Evolutionary conservation across 30 jellyfish, hydroid and myxozoan genomes (phyloP), one percentile per base, ranked within the genome.

Genomic region (Mastigias papua): DNA sequence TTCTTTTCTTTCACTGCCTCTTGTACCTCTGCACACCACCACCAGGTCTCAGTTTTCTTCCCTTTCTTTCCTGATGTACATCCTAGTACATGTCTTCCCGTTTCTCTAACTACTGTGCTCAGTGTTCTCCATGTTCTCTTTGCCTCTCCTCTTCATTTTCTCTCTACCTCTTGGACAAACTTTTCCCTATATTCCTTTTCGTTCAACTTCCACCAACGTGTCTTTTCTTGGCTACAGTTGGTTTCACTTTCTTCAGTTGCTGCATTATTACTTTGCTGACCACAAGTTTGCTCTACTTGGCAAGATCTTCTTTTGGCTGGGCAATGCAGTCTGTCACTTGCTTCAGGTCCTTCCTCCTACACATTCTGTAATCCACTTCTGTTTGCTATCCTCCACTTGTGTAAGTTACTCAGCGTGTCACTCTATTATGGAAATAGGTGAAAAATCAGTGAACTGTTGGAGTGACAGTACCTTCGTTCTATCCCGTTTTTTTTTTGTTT

Each of bases 21-120:
- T 11, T 68, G 79, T 61, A 68, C 79, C 32, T 68, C 79, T 28
- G 27, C n/a, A 28, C 79, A 68, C 79, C 79, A 68, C 79, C 79
- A 68, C 79, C 63, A 68, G 34, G 79, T 68, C 27, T 34, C 79
- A 17, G 15, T 26, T 22, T 79, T 29, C 37, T n/a, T 31, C 7
- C 84, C 84, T 25, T 46, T 46, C 37, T 31, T 60, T 28, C 77
- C 87, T 30, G 77, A 35, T 21, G 84, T 54, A 17, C 19, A 21
- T 6, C 90, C 90, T 19, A 79, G 84, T 9, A 60, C 20, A 13
- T 58, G 26, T 26, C 61, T 79, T 25, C 85, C 86, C 34, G 81
- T 34, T 26, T 62, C 90, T 60, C 28, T 21, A 13, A 58, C 17
- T 63, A 26, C 76, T 25, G 49, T 49, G 48, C 69, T 57, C 30